Base-by-base conservation (phyloP, 2,113 vertebrate species). In the Macquaria australasica region DNA sequence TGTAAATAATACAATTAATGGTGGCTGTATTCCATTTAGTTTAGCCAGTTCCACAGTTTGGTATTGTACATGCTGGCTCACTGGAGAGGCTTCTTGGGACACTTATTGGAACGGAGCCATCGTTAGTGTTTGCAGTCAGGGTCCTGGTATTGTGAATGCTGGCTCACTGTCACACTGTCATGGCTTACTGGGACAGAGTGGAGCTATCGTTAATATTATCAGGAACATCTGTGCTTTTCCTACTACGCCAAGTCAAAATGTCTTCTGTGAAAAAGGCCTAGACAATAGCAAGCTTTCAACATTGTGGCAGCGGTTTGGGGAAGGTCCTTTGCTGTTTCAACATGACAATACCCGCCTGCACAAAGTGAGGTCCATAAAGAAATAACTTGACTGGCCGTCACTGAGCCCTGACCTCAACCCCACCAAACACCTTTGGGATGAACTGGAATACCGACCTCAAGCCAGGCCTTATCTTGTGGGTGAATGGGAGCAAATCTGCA, bases 401-500 rank as follows among this genome's bases (percentile, higher is more conserved):
- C 63, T 25, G 10, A 69, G 12, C 9, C 25, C 14, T 25, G 56
- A 56, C 12, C 51, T 58, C 41, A 66, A 31, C 51, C 23, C 0
- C 9, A 31, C 10, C 62, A 21, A 67, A 43, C 20, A 41, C n/a
- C 25, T 23, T 0, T 11, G 16, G 28, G 37, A 28, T 39, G 55
- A 82, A 25, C 48, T 63, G 4, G 55, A 43, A 39, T 39, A 66
- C 21, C 21, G 14, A 50, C 50, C 23, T 60, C 6, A 25, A 39
- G 6, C 15, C 34, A 74, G 28, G 15, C 25, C 45, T 67, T 12
- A 55, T 63, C 21, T n/a, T 34, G 16, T 56, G 48, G 55, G 55
- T 53, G 41, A 66, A 77, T 76, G 15, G 25, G n/a, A 53, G 31
- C 53, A 70, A 51, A 64, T 77, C 68, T 63, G n/a, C 41, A 51